Evolutionary conservation across 64 coral and sea anemone species (phyloP).

Genomic region (Montipora efflorescens): DNA sequence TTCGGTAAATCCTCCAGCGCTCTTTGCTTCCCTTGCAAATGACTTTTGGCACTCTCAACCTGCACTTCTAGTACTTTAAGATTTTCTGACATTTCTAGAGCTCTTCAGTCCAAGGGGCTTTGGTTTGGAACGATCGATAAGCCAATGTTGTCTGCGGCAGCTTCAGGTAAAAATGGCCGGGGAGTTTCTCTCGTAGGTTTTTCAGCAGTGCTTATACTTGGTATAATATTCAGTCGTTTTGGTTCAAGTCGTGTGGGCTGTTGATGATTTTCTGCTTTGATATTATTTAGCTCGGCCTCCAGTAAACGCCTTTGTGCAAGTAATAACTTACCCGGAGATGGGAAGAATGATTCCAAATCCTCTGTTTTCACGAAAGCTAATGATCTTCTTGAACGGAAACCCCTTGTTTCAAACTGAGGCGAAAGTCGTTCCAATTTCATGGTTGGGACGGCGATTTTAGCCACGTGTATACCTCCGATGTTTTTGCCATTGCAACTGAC

Average conservation of each 20-base stretch:
- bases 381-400: no score
- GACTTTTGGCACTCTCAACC: conserved; percentile 21
- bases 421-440: neutral
- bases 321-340: no score
- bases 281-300: neutral
- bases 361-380: no score
- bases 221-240: neutral
- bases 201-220: conserved; percentile 8
- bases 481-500: no score
- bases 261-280: neutral
- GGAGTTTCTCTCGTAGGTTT: neutral
- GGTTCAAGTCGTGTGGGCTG: neutral
- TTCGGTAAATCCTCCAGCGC: neutral
- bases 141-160: neutral
- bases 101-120: conserved; percentile 3
- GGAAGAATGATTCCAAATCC: no score
- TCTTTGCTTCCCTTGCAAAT: conserved; percentile 6
- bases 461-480: neutral
- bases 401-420: no score
- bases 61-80: conserved; percentile 8
- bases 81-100: conserved; percentile 31
- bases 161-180: neutral
- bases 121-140: neutral
- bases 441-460: neutral
- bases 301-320: no score